Conservation (phyloP, 2,113 vertebrate species). For the Dendrocopos noguchii region DNA sequence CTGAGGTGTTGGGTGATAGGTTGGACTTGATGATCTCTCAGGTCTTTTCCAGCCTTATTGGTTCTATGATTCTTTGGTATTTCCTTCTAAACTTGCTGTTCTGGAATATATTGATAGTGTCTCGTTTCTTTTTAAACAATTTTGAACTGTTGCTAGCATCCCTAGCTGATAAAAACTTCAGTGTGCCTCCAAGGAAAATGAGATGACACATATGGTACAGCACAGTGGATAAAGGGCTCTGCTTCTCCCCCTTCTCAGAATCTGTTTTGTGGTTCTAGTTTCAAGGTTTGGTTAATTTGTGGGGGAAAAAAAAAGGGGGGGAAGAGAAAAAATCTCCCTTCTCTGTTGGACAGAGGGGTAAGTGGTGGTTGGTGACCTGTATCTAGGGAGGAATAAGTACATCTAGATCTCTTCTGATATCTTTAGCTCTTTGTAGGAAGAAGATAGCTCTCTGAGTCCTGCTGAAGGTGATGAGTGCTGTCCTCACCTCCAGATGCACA, state of each 20-base stretch:
- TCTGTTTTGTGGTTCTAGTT: neutral
- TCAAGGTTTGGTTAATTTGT: accelerated
- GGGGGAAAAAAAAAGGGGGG: neutral
- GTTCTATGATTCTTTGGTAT: neutral
- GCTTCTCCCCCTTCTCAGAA: neutral
- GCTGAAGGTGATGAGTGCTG: neutral
- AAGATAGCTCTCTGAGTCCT: neutral
- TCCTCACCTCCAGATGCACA: neutral
- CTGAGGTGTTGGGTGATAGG: too few species aligned
- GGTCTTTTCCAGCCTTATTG: too few species aligned
- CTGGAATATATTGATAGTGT: neutral
- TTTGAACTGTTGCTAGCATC: neutral
- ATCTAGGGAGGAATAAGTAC: neutral
- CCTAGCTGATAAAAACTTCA: neutral
- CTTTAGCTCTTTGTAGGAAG: neutral
- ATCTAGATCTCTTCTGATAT: neutral
- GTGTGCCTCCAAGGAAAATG: neutral
- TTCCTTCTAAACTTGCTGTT: neutral
- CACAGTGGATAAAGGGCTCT: neutral
- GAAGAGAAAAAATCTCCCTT: neutral
- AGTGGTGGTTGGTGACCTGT: neutral
- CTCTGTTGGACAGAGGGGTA: neutral
- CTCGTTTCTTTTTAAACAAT: neutral
- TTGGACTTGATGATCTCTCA: too few species aligned
- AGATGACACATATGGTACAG: neutral